Evolutionary conservation across 1,140 invertebrate genomes (phyloP).

Genomic region (Aethina tumida): DNA sequence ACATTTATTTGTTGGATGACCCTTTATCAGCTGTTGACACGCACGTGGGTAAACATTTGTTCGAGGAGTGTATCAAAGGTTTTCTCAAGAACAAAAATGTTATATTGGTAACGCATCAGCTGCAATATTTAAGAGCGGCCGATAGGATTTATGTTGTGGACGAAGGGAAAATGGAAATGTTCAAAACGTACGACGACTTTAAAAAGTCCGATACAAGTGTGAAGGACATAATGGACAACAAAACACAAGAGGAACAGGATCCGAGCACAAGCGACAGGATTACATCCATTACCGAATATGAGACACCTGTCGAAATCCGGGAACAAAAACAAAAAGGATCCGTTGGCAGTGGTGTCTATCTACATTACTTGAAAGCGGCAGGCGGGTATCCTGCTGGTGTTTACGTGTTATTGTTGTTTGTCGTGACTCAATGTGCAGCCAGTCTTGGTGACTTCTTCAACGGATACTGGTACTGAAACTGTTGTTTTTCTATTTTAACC

Average conservation of each 20-base stretch:
- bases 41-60: constrained; percentile 56
- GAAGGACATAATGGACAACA: constrained; percentile 31
- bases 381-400: constrained; percentile 39
- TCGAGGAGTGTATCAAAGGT: constrained; percentile 54
- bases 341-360: constrained; percentile 46
- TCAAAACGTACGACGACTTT: constrained; percentile 51
- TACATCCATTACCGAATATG: too few relatives aligned
- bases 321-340: constrained; percentile 34
- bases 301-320: constrained; percentile 6
- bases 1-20: constrained; percentile 75
- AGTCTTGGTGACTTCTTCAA: constrained; percentile 58
- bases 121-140: constrained; percentile 71
- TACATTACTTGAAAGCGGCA: constrained; percentile 48
- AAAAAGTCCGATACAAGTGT: constrained; percentile 45
- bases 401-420: constrained; percentile 40
- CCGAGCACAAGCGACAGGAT: too few relatives aligned
- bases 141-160: constrained; percentile 53
- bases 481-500: not conserved
- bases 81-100: constrained; percentile 60
- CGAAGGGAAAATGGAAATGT: constrained; percentile 47
- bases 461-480: constrained; percentile 47
- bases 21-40: constrained; percentile 68
- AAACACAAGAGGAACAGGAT: constrained; percentile 34
- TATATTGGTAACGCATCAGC: constrained; percentile 77
- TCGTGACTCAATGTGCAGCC: constrained; percentile 47